These are phyloP conservation scores for Zaprionus kolodkinae DNA, from an alignment of 1,140 invertebrate genomes.

Conservation along the genomic window DNA sequence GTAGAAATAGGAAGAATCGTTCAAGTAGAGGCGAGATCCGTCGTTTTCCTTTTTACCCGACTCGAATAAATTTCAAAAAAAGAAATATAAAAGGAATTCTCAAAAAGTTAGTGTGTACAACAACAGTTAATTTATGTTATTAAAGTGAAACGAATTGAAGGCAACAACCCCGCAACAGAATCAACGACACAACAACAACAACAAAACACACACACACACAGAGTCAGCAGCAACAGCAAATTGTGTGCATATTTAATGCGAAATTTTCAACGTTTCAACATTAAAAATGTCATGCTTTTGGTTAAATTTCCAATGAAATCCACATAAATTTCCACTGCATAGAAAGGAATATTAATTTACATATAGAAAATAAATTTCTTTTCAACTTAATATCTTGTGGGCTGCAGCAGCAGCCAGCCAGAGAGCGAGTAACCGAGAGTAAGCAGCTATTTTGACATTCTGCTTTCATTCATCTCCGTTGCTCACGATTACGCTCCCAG, in stretches of 20 bases:
- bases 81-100: conserved; percentile 65
- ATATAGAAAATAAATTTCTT: conserved; percentile 72
- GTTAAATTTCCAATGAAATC: conserved; percentile 29
- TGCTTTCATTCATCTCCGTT: conserved; percentile 81
- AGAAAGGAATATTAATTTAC: conserved; percentile 58
- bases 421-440: conserved; percentile 20
- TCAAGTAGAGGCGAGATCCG: conserved; percentile 68
- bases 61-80: conserved; percentile 66
- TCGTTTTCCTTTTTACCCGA: conserved; percentile 63
- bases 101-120: conserved; percentile 52
- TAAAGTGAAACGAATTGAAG: conserved; percentile 50
- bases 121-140: conserved; percentile 50
- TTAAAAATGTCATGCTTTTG: conserved; percentile 14
- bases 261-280: conserved; percentile 48
- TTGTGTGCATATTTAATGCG: conserved; percentile 76
- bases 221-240: conserved; percentile 64
- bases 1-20: conserved; percentile 72
- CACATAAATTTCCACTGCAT: conserved; percentile 37
- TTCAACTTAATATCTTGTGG: conserved; percentile 62
- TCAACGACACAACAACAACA: conserved; percentile 49
- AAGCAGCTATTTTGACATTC: conserved; percentile 75
- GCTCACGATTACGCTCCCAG: conserved; percentile 58
- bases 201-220: conserved; percentile 42
- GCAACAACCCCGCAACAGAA: conserved; percentile 30
- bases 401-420: conserved; percentile 57